phyloP scores from a whole-genome alignment of 1,140 invertebrate species.

The Gerris buenoi region DNA sequence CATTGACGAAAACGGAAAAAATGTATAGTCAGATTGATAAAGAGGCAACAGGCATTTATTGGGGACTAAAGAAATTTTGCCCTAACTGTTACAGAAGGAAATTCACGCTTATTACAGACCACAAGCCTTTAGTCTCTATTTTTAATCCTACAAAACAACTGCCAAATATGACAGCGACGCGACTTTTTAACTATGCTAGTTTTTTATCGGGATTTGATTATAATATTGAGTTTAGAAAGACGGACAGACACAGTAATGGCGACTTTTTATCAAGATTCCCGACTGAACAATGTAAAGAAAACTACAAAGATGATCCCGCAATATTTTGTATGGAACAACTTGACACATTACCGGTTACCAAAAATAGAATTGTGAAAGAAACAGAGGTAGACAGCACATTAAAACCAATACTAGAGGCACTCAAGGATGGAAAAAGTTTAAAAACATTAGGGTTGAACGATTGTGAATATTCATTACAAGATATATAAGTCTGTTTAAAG shows the following conservation, averaged over 20 bases:
- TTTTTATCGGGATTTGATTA: constrained; percentile 28
- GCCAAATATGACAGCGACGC: not conserved
- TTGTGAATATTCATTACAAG: no score
- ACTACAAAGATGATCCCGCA: no score
- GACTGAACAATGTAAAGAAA: no score
- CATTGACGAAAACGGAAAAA: constrained; percentile 27
- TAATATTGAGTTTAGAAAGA: constrained; percentile 24
- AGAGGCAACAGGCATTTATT: constrained; percentile 37
- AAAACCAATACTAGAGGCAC: no score
- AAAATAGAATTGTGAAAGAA: no score
- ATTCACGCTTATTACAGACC: no score
- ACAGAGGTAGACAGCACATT: no score
- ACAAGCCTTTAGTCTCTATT: constrained; percentile 32
- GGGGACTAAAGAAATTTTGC: constrained; percentile 36
- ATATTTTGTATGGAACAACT: no score
- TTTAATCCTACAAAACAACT: constrained; percentile 25
- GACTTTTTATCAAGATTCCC: constrained; percentile 25
- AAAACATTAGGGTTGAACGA: no score
- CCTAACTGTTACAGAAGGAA: constrained; percentile 34
- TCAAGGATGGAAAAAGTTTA: no score
- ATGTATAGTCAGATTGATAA: constrained; percentile 37
- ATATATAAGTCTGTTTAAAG: not conserved
- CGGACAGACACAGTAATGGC: constrained; percentile 21
- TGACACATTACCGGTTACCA: no score
- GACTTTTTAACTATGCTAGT: constrained; percentile 9